These are phyloP conservation scores for Drosophila lacicola DNA, from an alignment of 2,888 invertebrate genomes.

Conservation along the genomic window DNA sequence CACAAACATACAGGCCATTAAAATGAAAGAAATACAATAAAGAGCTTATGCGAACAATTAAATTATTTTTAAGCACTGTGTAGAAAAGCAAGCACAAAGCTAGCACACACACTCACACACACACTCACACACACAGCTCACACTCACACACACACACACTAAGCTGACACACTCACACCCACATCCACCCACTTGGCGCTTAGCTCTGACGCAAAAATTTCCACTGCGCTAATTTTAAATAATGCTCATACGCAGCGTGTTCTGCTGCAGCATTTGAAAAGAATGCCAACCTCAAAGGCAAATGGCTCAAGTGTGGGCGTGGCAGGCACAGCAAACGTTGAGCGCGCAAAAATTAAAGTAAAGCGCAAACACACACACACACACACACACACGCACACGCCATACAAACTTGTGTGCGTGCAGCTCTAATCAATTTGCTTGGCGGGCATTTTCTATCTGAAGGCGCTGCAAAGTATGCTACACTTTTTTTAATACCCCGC, in stretches of 20 bases:
- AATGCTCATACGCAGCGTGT: constrained; percentile 72
- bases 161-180: not conserved
- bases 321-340: constrained; percentile 33
- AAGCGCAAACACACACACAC: constrained; percentile 19
- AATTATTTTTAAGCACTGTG: constrained; percentile 69
- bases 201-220: constrained; percentile 45
- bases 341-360: constrained; percentile 47
- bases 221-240: constrained; percentile 64
- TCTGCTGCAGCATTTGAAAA: constrained; percentile 42
- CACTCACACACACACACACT: constrained; percentile 7
- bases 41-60: constrained; percentile 74
- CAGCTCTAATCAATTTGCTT: constrained; percentile 68
- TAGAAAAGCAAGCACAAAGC: constrained; percentile 46
- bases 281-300: constrained; percentile 57
- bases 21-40: constrained; percentile 63
- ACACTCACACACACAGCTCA: constrained; percentile 6
- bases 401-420: not conserved
- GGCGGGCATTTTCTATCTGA: constrained; percentile 48
- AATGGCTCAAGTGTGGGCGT: constrained; percentile 59
- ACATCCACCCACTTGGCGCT: constrained; percentile 14
- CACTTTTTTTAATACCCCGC: constrained; percentile 27
- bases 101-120: constrained; percentile 17
- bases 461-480: constrained; percentile 57
- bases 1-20: constrained; percentile 38
- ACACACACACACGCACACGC: not conserved